Evolutionary conservation across 2,888 invertebrate genomes (phyloP).

Genomic region (Deilephila elpenor): DNA sequence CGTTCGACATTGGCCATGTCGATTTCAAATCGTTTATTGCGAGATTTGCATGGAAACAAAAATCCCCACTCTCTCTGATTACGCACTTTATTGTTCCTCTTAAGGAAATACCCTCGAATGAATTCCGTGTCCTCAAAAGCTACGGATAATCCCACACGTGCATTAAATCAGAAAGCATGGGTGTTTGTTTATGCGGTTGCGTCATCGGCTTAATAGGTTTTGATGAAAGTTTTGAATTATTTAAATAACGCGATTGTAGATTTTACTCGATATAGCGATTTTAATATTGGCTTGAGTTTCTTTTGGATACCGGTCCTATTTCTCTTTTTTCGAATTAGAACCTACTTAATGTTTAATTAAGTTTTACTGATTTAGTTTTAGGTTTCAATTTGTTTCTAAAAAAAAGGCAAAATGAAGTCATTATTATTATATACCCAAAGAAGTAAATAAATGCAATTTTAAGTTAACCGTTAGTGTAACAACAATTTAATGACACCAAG

Average conservation of each 20-base stretch:
- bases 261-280: neutral
- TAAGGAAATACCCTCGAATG: slow-evolving; percentile 23
- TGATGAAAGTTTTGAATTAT: neutral
- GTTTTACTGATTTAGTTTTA: no score
- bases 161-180: slow-evolving; percentile 5
- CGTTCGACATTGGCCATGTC: slow-evolving; percentile 72
- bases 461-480: neutral
- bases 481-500: neutral
- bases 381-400: no score
- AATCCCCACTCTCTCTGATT: no score
- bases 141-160: slow-evolving; percentile 31
- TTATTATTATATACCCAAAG: no score
- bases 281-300: neutral
- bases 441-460: neutral
- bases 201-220: neutral
- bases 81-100: slow-evolving; percentile 20
- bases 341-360: no score
- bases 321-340: no score
- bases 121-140: slow-evolving; percentile 30
- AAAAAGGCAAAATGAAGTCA: no score
- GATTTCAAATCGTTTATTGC: slow-evolving; percentile 66
- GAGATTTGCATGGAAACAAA: slow-evolving; percentile 49
- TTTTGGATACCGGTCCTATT: neutral
- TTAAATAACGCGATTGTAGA: neutral
- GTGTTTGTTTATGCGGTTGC: slow-evolving; percentile 9